phyloP scores from a whole-genome alignment of 2,888 invertebrate genomes.

The Theretra japonica region DNA sequence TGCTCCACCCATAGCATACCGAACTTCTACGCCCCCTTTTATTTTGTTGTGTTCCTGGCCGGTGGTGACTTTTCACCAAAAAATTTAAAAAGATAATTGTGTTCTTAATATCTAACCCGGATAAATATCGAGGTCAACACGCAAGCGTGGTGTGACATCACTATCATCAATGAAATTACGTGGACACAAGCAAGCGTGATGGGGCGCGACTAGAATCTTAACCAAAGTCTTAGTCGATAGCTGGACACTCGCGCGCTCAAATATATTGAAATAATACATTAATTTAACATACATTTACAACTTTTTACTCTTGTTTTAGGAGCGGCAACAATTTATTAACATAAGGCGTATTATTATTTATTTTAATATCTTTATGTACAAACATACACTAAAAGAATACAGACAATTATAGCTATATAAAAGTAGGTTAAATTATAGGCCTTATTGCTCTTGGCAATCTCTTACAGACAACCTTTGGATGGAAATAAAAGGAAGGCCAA shows the following conservation, averaged over 20 bases:
- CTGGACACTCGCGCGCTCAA: constrained; percentile 40
- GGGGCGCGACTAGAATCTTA: constrained; percentile 55
- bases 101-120: not conserved
- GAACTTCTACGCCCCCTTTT: too few relatives aligned
- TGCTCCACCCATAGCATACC: too few relatives aligned
- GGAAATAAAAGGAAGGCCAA: too few relatives aligned
- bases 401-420: too few relatives aligned
- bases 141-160: constrained; percentile 43
- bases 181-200: constrained; percentile 47
- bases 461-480: too few relatives aligned
- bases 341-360: too few relatives aligned
- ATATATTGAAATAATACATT: not conserved
- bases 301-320: not conserved
- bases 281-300: not conserved
- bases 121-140: constrained; percentile 29
- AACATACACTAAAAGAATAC: too few relatives aligned
- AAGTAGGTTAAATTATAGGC: too few relatives aligned
- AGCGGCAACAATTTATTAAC: too few relatives aligned
- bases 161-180: constrained; percentile 55
- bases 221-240: constrained; percentile 44
- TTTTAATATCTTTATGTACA: too few relatives aligned
- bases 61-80: not conserved
- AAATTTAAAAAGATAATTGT: constrained; percentile 11
- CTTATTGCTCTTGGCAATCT: too few relatives aligned
- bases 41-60: too few relatives aligned